Percentiles rank a stretch among this genome's conserved stretches.
Evolutionary conservation across 2,797 vertebrate genomes (phyloP).

Genomic region (Gouania willdenowi): DNA sequence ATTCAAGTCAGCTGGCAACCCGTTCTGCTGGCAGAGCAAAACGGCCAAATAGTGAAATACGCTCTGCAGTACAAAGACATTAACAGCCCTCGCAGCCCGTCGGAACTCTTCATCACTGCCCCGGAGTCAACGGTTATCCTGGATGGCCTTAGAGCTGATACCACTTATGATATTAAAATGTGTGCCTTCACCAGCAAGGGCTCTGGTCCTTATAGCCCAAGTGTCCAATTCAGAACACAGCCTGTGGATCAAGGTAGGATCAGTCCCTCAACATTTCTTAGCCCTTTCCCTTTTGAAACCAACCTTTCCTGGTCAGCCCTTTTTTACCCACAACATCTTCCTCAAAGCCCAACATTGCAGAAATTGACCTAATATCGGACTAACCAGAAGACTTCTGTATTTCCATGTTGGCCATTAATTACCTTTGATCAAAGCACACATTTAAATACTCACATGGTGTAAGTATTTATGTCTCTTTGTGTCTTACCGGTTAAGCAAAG

Average conservation of each 20-base stretch:
- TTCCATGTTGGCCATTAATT: conserved; percentile 31
- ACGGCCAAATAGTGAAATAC: conserved; percentile 91
- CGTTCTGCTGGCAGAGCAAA: conserved; percentile 87
- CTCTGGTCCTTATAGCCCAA: conserved; percentile 98
- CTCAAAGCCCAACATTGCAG: conserved; percentile 36
- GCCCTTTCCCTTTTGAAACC: conserved; percentile 55
- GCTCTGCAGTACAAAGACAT: conserved; percentile 97
- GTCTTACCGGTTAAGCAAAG: conserved; percentile 61
- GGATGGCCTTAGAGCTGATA: conserved; percentile 95
- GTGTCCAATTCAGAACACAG: conserved; percentile 99
- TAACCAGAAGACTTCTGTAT: conserved; percentile 36
- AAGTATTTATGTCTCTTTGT: conserved; percentile 64
- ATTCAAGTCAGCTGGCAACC: conserved; percentile 93
- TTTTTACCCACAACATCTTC: conserved; percentile 67
- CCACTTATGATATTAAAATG: conserved; percentile 99
- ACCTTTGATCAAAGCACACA: conserved; percentile 29
- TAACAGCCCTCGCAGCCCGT: conserved; percentile 91
- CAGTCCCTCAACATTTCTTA: conserved; percentile 75
- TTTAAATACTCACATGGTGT: conserved; percentile 48
- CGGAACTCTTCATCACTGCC: conserved; percentile 91
- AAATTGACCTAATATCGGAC: conserved; percentile 33
- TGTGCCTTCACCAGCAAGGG: conserved; percentile 99
- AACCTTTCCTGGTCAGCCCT: conserved; percentile 45
- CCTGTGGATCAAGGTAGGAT: conserved; percentile 99
- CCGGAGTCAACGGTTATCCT: conserved; percentile 89